Base-by-base conservation (phyloP, 2,113 vertebrate species). In the Natator depressus region DNA sequence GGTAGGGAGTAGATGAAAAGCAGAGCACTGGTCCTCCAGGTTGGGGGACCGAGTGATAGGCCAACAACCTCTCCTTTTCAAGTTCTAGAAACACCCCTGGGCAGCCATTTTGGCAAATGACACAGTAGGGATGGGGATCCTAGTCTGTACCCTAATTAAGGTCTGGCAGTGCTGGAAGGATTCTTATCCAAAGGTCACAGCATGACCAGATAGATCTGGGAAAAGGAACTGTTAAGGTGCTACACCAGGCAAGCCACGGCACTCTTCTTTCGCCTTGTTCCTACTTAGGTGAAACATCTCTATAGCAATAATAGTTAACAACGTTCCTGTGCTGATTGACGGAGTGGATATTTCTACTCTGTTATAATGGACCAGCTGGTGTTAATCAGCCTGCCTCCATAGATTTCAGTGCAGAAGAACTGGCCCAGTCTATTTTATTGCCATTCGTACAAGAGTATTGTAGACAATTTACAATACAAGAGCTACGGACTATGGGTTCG, bases 271-370 rank as follows among this genome's bases (percentile, higher is more conserved):
- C 54, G 10, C 29, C 53, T 10, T 17, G 5, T 29, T 59, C 85
- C 19, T 35, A 5, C 91, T 87, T 4, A 1, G 35, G 62, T 46
- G 91, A 81, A 91, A 55, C 29, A 46, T 11, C 88, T 72, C 57
- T 86, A 19, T 69, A 78, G n/a, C 4, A 3, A 3, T 29, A 87
- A 78, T 16, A 87, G 80, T 14, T 22, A 24, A 55, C 0, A 0
- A 72, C 1, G 7, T 5, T 95, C 42, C 59, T 76, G 42, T 81
- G 50, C 42, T 88, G 27, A 35, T 65, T 11, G n/a, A 13, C 31
- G 10, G 57, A 19, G 6, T 80, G 22, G 62, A 85, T 38, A 31
- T 20, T 86, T 90, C 42, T 19, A 38, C 51, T 81, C 46, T 0
- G 2, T 85, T 54, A 9, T 19, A 31, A 27, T 0, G 1, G n/a